Evolutionary conservation across 2,888 invertebrate genomes (phyloP), one percentile per base, ranked within the genome.

Genomic region (Osmoderma eremita): DNA sequence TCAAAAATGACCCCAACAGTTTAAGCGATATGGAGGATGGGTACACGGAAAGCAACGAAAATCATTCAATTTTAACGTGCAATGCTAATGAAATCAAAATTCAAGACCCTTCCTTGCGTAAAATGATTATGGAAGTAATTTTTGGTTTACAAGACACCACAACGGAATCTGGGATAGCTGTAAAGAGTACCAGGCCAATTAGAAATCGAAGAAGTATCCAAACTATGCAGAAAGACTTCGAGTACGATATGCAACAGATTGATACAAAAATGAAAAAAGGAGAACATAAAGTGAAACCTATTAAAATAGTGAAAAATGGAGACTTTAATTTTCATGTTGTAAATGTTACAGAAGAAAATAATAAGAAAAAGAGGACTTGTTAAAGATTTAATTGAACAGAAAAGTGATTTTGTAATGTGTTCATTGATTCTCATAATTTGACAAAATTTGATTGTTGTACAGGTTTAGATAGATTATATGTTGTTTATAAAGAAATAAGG

Each of bases 201-300:
- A 67, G 67, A 10, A 63, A 63, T 8, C 53, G 64, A n/a, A 49
- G 39, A 15, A 63, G 56, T 36, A 71, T 75, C 8, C 74, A 73
- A 53, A 74, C 74, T 1, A 68, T 75, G 3, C 75, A 77, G 76
- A 88, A 88, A 75, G 91, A 91, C 81, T 91, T 91, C 78, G 88
- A 91, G 72, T 91, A 91, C 76, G 91, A 91, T 81, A 81, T 90
- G 71, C 87, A 88, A 36, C 78, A 78, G 41, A 75, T 78, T 0
- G 68, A 68, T 53, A 22, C 24, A 6, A 61, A 65, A 49, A 51
- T 53, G 45, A 49, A 30, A 18, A 56, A 50, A 13, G 12, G 49
- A 4, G 10, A 39, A 2, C n/a, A 18, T n/a, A 53, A 65, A 36
- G 42, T 68, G 5, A 68, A 68, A 50, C 65, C 68, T 1, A 58